Conservation (phyloP, 2,888 invertebrate species). For the Caenorhabditis sp. region DNA sequence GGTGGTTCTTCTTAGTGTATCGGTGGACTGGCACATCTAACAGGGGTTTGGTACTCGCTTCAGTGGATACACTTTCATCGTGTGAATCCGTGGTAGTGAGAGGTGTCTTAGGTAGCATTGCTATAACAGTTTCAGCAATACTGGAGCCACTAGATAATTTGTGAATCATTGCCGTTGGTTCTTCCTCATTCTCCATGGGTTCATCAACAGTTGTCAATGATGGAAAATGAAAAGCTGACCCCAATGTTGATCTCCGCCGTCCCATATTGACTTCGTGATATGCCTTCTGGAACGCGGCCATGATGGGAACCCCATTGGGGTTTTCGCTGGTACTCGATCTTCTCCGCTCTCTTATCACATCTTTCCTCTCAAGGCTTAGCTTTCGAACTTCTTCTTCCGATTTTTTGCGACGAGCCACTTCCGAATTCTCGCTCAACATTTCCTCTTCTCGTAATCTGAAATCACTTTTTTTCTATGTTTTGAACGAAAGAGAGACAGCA, state of each 20-base stretch:
- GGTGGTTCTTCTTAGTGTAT: conserved; percentile 31
- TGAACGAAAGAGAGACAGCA: background rate
- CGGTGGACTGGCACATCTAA: conserved; percentile 28
- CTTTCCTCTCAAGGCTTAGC: conserved; percentile 45
- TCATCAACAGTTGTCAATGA: conserved; percentile 32
- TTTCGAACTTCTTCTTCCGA: conserved; percentile 51
- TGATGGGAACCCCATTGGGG: conserved; percentile 58
- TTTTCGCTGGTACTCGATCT: conserved; percentile 45
- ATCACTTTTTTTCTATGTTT: background rate
- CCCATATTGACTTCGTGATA: conserved; percentile 50
- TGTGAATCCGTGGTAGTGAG: conserved; percentile 50
- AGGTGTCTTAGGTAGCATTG: conserved; percentile 37
- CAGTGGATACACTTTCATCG: conserved; percentile 49
- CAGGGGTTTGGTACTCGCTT: conserved; percentile 50
- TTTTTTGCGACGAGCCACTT: conserved; percentile 26
- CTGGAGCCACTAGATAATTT: conserved; percentile 47
- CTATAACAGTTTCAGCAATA: conserved; percentile 54
- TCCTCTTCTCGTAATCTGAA: conserved; percentile 47
- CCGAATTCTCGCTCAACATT: conserved; percentile 17
- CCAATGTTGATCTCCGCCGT: conserved; percentile 37
- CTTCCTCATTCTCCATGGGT: conserved; percentile 21
- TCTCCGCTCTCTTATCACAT: conserved; percentile 40
- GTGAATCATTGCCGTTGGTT: conserved; percentile 23
- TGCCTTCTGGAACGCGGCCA: conserved; percentile 58
- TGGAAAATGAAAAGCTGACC: conserved; percentile 39